Percentiles rank a stretch among this genome's conserved stretches.
Evolutionary conservation across 2,888 invertebrate genomes (phyloP).

Genomic region (Sepioteuthis lessoniana): DNA sequence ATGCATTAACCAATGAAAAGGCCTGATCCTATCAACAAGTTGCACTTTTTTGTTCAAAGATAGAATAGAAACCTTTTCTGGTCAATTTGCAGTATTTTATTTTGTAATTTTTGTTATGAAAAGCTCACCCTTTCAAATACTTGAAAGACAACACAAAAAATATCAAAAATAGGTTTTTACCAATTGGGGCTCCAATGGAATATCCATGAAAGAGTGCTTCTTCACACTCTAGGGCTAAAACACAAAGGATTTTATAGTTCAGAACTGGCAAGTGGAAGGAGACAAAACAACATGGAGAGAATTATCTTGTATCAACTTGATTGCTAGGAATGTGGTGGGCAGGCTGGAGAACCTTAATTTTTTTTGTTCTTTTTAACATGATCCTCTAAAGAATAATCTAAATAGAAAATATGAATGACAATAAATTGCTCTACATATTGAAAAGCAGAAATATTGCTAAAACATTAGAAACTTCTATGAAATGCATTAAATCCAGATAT

Average conservation of each 20-base stretch:
- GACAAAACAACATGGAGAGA: background rate
- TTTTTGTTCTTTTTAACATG: background rate
- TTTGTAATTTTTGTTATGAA: conserved; percentile 24
- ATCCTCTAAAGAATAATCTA: background rate
- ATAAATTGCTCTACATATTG: background rate
- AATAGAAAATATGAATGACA: background rate
- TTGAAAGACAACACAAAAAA: conserved; percentile 47
- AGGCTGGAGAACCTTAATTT: background rate
- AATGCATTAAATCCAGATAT: too few relatives aligned
- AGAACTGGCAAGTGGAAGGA: conserved; percentile 15
- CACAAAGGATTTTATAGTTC: conserved; percentile 38
- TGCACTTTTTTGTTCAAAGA: background rate
- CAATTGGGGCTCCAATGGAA: conserved; percentile 39
- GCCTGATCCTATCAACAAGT: conserved; percentile 25
- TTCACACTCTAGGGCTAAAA: conserved; percentile 44
- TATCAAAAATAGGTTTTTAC: conserved; percentile 40
- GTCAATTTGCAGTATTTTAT: conserved; percentile 33
- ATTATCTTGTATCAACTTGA: conserved; percentile 33
- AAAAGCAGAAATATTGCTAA: background rate
- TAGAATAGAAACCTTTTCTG: conserved; percentile 35
- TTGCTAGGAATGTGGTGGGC: background rate
- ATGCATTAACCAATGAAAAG: conserved; percentile 47
- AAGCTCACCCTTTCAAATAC: conserved; percentile 42
- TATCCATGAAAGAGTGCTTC: conserved; percentile 47
- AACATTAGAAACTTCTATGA: too few relatives aligned